Conservation (phyloP, 1,140 invertebrate genomes). For the Phymorhynchus buccinoides region DNA sequence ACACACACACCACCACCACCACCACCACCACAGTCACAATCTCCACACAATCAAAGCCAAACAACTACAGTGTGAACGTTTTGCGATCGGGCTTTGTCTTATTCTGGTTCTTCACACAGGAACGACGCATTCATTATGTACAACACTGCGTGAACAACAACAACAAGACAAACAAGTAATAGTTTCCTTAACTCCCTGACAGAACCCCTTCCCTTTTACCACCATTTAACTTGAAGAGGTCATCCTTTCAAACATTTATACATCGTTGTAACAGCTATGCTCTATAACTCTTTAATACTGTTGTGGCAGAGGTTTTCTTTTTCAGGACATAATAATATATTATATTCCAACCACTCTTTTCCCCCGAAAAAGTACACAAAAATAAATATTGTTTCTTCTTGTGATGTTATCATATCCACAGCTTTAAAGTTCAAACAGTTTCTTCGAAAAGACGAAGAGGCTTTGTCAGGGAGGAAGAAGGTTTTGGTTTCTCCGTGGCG, state of each 20-base stretch:
- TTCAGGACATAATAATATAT: too few species aligned
- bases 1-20: not conserved
- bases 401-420: not conserved
- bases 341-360: conserved; percentile 4
- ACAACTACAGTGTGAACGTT: not conserved
- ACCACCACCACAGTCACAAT: too few species aligned
- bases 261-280: not conserved
- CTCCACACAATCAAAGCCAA: not conserved
- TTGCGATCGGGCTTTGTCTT: conserved; percentile 24
- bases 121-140: not conserved
- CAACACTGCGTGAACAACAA: not conserved
- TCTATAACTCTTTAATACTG: not conserved
- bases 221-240: not conserved
- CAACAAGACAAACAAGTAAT: conserved; percentile 21
- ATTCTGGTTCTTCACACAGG: not conserved
- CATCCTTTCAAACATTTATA: not conserved
- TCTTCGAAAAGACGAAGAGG: not conserved
- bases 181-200: not conserved
- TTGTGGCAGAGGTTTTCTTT: not conserved
- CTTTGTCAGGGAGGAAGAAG: not conserved
- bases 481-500: not conserved
- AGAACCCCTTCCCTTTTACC: conserved; percentile 26
- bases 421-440: not conserved
- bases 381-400: not conserved
- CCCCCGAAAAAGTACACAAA: not conserved